Conservation (phyloP, 2,113 vertebrate genomes). For the Vimba vimba region DNA sequence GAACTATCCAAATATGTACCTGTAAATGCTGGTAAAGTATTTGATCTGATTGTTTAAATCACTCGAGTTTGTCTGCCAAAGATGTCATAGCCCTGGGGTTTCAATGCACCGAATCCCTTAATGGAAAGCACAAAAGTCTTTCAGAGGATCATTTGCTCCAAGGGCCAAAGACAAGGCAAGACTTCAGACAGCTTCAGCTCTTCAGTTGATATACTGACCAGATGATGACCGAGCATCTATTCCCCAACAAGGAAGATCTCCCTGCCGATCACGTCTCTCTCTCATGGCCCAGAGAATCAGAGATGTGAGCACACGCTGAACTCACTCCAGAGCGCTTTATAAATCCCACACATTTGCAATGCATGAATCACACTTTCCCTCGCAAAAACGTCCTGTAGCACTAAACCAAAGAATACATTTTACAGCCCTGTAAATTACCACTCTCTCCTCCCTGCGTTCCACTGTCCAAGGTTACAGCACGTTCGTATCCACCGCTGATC, state of each 20-base stretch:
- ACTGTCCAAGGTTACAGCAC: background rate
- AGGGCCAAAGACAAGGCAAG: slow-evolving; percentile 22
- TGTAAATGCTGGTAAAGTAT: background rate
- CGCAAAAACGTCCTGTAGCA: slow-evolving; percentile 40
- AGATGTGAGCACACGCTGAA: slow-evolving; percentile 31
- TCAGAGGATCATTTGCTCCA: background rate
- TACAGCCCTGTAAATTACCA: slow-evolving; percentile 42
- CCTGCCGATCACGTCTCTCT: background rate
- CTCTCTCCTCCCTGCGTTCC: background rate
- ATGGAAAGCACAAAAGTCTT: slow-evolving; percentile 34
- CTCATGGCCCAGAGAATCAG: background rate
- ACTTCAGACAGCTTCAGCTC: slow-evolving; percentile 15
- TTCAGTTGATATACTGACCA: slow-evolving; percentile 15
- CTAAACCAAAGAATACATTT: slow-evolving; percentile 45
- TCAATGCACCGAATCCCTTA: slow-evolving; percentile 6
- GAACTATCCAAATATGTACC: background rate
- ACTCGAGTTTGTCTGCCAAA: slow-evolving; percentile 9
- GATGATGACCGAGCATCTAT: slow-evolving; percentile 21
- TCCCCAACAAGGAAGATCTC: slow-evolving; percentile 37
- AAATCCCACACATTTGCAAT: slow-evolving; percentile 36
- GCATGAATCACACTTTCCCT: slow-evolving; percentile 54
- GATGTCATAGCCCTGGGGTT: slow-evolving; percentile 15
- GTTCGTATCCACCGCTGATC: background rate
- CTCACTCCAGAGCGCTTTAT: slow-evolving; percentile 38
- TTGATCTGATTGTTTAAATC: slow-evolving; percentile 30